Conservation (phyloP, 64 coral and sea anemone species). For the Montipora foliosa region DNA sequence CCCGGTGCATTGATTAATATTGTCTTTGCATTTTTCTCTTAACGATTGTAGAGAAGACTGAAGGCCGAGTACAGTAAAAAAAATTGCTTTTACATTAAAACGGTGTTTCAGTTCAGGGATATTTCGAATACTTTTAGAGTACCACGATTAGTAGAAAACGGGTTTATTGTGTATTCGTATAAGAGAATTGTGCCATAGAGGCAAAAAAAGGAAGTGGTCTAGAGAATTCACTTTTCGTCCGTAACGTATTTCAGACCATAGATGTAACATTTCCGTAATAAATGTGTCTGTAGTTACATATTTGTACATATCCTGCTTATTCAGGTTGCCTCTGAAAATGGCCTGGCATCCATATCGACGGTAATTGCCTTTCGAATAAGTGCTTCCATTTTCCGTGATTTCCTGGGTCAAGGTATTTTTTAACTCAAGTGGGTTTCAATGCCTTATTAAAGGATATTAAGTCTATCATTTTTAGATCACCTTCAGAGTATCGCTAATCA, state of each 20-base stretch:
- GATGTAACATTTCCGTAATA: background rate
- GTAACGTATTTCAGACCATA: constrained; percentile 20
- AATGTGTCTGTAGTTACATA: background rate
- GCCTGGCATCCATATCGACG: background rate
- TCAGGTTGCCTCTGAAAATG: constrained; percentile 3
- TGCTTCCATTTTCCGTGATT: constrained; percentile 47
- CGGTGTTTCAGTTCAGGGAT: too few species aligned
- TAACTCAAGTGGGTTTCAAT: constrained; percentile 17
- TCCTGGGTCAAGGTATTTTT: constrained; percentile 11
- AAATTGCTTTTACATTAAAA: too few species aligned
- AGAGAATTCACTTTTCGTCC: background rate
- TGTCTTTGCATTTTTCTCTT: too few species aligned
- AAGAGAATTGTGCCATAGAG: background rate
- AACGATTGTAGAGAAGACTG: too few species aligned
- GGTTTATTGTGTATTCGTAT: too few species aligned
- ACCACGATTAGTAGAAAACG: too few species aligned
- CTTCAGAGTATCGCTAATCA: constrained; percentile 19
- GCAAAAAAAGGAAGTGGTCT: background rate
- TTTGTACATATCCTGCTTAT: background rate
- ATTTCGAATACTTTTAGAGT: too few species aligned
- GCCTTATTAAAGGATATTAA: constrained; percentile 48
- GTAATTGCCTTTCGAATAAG: constrained; percentile 15
- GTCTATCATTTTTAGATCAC: constrained; percentile 37
- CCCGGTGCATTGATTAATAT: too few species aligned
- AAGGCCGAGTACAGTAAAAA: too few species aligned